Base-by-base conservation (phyloP, 2,888 invertebrate species). In the Incurvaria masculella region DNA sequence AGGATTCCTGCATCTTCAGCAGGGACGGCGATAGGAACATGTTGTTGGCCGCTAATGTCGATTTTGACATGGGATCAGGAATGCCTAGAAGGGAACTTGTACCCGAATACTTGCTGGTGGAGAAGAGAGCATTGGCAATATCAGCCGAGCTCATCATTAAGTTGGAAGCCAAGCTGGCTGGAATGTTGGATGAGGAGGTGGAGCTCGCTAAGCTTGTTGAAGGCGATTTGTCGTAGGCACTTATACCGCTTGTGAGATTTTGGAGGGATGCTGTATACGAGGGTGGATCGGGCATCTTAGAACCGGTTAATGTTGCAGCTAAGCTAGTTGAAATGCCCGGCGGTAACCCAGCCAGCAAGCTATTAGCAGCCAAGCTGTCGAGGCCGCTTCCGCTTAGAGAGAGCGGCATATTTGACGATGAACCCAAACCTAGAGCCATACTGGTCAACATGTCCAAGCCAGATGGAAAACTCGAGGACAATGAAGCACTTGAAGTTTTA, bases 11-110 rank as follows among this genome's bases (percentile, higher is more conserved):
- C 78, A 88, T 85, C 70, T 88, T 88, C 53, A 88, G 79, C 51
- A 88, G 65, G 27, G 87, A 86, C 17, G 88, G 88, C 6, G 88
- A 84, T 57, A 91, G 76, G 55, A 90, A 91, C 80, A 91, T 87
- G 61, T 89, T 91, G 58, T 88, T 88, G 1, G 89, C 87, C 8
- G 87, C 85, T 53, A 89, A 69, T 21, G 88, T 87, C 11, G 87
- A 84, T 60, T 89, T 88, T 0, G 88, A 85, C 72, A 91, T 81
- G 0, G 89, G 88, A 66, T 91, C 91, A 0, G 89, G 87, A 56
- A 88, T 83, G 4, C 84, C 84, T 27, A 86, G 68, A 46, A 86
- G 72, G 42, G 80, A 65, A 18, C 81, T 82, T 14, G 82, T 80
- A 54, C 80, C 81, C 2, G 84, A 83, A 60, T 83, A 85, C 64